Percentiles rank a stretch among this genome's conserved stretches.
These are phyloP conservation scores for Morpho helenor DNA, from an alignment of 2,888 invertebrate genomes.

Conservation along the genomic window DNA sequence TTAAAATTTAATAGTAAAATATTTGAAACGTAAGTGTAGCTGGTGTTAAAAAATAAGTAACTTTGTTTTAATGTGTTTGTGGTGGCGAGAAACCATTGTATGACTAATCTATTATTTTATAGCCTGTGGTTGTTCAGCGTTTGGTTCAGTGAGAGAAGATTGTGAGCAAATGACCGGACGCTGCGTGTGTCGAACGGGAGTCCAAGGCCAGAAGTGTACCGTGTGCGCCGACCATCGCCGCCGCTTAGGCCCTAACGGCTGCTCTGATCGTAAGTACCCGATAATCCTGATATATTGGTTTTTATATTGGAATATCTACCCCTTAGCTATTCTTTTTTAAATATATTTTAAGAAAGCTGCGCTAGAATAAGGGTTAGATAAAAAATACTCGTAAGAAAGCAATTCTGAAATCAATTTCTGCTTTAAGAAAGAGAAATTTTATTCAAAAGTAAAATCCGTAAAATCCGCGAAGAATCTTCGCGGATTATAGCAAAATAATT, in stretches of 20 bases:
- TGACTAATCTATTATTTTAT: slow-evolving; percentile 19
- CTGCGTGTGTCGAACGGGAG: slow-evolving; percentile 91
- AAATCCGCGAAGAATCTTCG: too few relatives aligned
- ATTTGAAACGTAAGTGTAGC: too few relatives aligned
- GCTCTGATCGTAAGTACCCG: slow-evolving; percentile 66
- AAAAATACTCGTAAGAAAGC: too few relatives aligned
- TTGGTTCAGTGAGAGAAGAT: slow-evolving; percentile 93
- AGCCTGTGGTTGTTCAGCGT: slow-evolving; percentile 94
- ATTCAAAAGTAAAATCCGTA: too few relatives aligned
- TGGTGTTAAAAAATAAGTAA: too few relatives aligned
- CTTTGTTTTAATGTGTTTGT: too few relatives aligned
- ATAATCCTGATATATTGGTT: slow-evolving; percentile 27
- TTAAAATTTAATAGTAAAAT: too few relatives aligned
- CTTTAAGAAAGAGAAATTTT: too few relatives aligned
- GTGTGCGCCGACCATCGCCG: slow-evolving; percentile 88
- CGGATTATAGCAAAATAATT: too few relatives aligned
- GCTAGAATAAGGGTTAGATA: not conserved
- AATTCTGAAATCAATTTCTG: too few relatives aligned
- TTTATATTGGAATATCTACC: slow-evolving; percentile 21
- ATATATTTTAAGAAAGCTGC: slow-evolving; percentile 8
- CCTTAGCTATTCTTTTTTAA: slow-evolving; percentile 16
- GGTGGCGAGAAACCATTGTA: too few relatives aligned
- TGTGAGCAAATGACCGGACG: slow-evolving; percentile 96
- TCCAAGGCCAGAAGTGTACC: slow-evolving; percentile 93
- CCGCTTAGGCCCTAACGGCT: slow-evolving; percentile 85